Evolutionary conservation across 2,888 invertebrate species (phyloP), one percentile per base, ranked within the genome.

Genomic region (Drosophila mettleri): DNA sequence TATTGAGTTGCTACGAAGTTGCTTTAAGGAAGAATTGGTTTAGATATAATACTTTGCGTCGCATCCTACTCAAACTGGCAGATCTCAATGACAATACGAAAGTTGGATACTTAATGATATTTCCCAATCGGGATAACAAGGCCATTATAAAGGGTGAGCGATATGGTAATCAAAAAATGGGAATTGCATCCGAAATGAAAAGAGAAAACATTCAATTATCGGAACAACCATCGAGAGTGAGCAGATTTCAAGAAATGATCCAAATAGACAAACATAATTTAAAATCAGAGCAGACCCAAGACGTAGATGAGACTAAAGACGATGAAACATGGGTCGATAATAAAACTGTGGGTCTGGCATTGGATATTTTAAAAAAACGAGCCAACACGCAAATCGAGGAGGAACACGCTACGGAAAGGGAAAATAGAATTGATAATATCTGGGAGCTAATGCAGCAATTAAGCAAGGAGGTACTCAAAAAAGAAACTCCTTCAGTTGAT

Each of bases 1-100:
- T 96, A 34, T 94, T 97, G 59, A 93, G 94, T 6, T 95, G 96
- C 79, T 94, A 96, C 60, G 96, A 97, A 90, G 94, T 94, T 57
- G 94, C 96, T 57, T 92, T 95, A 2, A 93, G 95, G 8, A 95
- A 94, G 78, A 41, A 83, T 86, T 43, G 78, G 78, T 22, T 79
- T 78, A 33, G 78, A 85, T 51, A 72, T 81, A 0, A 88, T 77
- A 38, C 80, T 93, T 93, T 69, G 94, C 94, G 64, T 93, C 94
- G 73, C 93, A 95, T 57, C 93, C 41, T 48, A 1, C 24, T 39
- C 3, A 51, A 51, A 27, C 27, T 51, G 0, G n/a, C 34, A 3
- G 27, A n/a, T 8, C 10, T 55, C 9, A 20, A 16, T 2, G 4
- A 2, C 0, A 31, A 54, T 2, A 36, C 10, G 9, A 27, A 39